phyloP scores from a whole-genome alignment of 1,140 invertebrate genomes.

The Drosophila rhopaloa region DNA sequence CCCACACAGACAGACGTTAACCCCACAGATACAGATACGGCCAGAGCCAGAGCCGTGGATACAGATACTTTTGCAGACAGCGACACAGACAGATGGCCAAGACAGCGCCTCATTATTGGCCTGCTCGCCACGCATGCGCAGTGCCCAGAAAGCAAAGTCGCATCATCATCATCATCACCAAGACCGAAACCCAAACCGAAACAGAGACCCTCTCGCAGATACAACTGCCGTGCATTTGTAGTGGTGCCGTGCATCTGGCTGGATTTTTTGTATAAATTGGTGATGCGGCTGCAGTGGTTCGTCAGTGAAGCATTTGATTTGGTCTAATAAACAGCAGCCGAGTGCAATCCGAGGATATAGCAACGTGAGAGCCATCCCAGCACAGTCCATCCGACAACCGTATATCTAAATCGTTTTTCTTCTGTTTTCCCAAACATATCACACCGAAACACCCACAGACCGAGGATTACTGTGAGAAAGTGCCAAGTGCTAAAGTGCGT shows the following conservation, averaged over 20 bases:
- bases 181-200: slow-evolving; percentile 22
- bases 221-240: slow-evolving; percentile 24
- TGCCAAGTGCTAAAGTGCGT: slow-evolving; percentile 61
- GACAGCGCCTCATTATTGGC: slow-evolving; percentile 66
- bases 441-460: slow-evolving; percentile 59
- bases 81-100: slow-evolving; percentile 27
- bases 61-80: slow-evolving; percentile 5
- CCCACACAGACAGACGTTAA: slow-evolving; percentile 55
- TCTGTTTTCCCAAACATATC: slow-evolving; percentile 19
- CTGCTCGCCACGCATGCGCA: slow-evolving; percentile 75
- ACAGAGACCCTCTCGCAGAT: slow-evolving; percentile 47
- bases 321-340: slow-evolving; percentile 83
- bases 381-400: background rate
- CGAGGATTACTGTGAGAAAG: slow-evolving; percentile 80
- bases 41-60: background rate
- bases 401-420: slow-evolving; percentile 25
- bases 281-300: slow-evolving; percentile 79
- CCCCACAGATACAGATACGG: slow-evolving; percentile 13
- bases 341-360: slow-evolving; percentile 68
- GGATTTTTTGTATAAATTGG: slow-evolving; percentile 84
- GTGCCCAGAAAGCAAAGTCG: slow-evolving; percentile 56
- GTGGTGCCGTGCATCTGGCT: slow-evolving; percentile 64
- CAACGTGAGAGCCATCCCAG: slow-evolving; percentile 55
- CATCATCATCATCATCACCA: slow-evolving; percentile 71
- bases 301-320: slow-evolving; percentile 85